Percentiles rank a stretch among this genome's conserved stretches.
Conservation (phyloP, 1,140 invertebrate genomes). For the Pseudomyrmex sp. region DNA sequence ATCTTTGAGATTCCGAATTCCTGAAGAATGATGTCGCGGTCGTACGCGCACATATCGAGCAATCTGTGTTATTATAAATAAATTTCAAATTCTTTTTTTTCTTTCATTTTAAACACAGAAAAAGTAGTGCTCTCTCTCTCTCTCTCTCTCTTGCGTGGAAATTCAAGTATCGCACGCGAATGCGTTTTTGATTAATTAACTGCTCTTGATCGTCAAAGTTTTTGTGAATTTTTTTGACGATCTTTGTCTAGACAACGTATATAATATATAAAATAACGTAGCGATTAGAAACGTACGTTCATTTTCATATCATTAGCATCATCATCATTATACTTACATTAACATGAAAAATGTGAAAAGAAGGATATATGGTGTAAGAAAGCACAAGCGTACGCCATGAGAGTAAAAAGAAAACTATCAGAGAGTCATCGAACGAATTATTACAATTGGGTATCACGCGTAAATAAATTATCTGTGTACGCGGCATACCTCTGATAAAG, state of each 20-base stretch:
- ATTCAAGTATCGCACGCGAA: not conserved
- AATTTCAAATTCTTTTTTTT: too few species aligned
- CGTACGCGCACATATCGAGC: too few species aligned
- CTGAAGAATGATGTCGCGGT: not conserved
- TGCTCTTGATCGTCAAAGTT: not conserved
- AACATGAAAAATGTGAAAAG: not conserved
- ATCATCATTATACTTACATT: not conserved
- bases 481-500: slow-evolving; percentile 59
- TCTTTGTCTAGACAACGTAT: too few species aligned
- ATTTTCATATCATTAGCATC: not conserved
- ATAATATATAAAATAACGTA: too few species aligned
- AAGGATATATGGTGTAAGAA: slow-evolving; percentile 57
- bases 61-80: too few species aligned
- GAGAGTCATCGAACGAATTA: slow-evolving; percentile 24
- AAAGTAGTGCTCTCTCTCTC: too few species aligned
- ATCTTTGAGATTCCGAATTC: not conserved
- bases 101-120: too few species aligned
- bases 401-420: slow-evolving; percentile 23
- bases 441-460: slow-evolving; percentile 65
- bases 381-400: slow-evolving; percentile 56
- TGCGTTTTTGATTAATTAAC: too few species aligned
- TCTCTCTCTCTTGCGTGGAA: too few species aligned
- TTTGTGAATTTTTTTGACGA: too few species aligned
- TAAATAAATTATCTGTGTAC: slow-evolving; percentile 70
- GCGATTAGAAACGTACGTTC: too few species aligned